Evolutionary conservation across 2,113 vertebrate genomes (phyloP).

Genomic region (Scophthalmus maximus): DNA sequence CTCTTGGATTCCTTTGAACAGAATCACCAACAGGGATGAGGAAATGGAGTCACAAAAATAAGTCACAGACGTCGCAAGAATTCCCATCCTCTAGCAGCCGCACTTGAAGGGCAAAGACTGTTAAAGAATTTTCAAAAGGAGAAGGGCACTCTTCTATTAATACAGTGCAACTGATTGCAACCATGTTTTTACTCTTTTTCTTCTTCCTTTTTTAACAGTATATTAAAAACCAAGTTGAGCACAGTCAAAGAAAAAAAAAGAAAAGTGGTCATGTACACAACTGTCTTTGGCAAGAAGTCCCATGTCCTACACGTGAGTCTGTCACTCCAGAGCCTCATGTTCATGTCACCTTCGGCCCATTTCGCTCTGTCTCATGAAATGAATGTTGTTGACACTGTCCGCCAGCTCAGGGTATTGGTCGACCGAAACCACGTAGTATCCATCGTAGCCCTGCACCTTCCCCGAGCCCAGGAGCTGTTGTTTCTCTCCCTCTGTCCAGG

Average conservation of each 20-base stretch:
- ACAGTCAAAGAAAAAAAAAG: slow-evolving; percentile 83
- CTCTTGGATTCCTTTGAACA: slow-evolving; percentile 78
- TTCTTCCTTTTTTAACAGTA: slow-evolving; percentile 62
- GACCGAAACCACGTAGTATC: slow-evolving; percentile 94
- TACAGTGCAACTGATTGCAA: slow-evolving; percentile 89
- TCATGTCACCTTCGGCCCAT: slow-evolving; percentile 99
- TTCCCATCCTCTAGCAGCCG: slow-evolving; percentile 85
- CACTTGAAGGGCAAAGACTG: slow-evolving; percentile 89
- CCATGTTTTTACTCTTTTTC: slow-evolving; percentile 40
- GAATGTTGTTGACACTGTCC: slow-evolving; percentile 96
- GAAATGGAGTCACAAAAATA: slow-evolving; percentile 84
- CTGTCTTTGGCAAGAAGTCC: slow-evolving; percentile 98
- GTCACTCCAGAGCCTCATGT: slow-evolving; percentile 60
- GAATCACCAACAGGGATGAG: slow-evolving; percentile 78
- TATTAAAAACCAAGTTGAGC: slow-evolving; percentile 80
- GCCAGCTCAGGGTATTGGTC: slow-evolving; percentile 98
- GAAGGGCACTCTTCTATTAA: slow-evolving; percentile 83
- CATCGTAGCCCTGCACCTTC: slow-evolving; percentile 94
- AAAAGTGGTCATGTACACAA: slow-evolving; percentile 91
- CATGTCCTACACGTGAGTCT: slow-evolving; percentile 71
- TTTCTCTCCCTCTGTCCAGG: slow-evolving; percentile 96
- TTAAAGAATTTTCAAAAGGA: slow-evolving; percentile 79
- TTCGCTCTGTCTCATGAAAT: slow-evolving; percentile 99
- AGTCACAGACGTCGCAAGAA: slow-evolving; percentile 85
- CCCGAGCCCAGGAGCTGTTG: slow-evolving; percentile 93